These are phyloP conservation scores for Colius striatus DNA, from an alignment of 2,113 vertebrate genomes.

Conservation along the genomic window DNA sequence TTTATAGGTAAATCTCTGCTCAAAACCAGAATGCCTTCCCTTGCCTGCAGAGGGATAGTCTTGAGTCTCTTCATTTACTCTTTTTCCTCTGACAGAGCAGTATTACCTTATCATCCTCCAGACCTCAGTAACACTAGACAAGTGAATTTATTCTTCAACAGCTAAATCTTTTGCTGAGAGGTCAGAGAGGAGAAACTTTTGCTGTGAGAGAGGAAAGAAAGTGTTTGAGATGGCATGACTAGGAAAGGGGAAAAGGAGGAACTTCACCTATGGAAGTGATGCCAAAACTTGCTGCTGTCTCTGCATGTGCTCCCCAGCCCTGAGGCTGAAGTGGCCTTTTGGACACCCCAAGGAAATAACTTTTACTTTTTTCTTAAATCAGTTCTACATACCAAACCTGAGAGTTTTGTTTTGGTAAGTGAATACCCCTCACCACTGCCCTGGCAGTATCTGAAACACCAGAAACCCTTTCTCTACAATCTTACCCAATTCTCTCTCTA, in stretches of 20 bases:
- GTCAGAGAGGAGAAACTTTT: neutral
- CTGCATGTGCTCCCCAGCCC: rapidly evolving
- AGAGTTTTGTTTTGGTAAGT: too few relatives aligned
- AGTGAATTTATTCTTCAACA: too few relatives aligned
- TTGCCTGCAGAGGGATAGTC: neutral
- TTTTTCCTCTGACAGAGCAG: neutral
- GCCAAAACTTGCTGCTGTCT: neutral
- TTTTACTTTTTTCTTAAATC: neutral
- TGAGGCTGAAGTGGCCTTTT: neutral
- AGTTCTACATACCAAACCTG: neutral
- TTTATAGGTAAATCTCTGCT: neutral
- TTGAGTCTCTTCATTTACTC: neutral
- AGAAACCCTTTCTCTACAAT: neutral
- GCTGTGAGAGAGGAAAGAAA: neutral
- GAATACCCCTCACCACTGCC: neutral
- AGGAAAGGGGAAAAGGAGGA: neutral
- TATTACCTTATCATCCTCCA: neutral
- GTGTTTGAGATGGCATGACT: neutral
- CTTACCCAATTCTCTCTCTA: neutral
- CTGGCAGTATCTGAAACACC: neutral
- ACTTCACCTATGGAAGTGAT: rapidly evolving
- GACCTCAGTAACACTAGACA: neutral
- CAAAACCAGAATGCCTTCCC: neutral
- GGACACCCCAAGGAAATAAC: neutral
- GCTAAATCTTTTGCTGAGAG: neutral